Conservation (phyloP, 2,113 vertebrate genomes). For the Pelecanus crispus region DNA sequence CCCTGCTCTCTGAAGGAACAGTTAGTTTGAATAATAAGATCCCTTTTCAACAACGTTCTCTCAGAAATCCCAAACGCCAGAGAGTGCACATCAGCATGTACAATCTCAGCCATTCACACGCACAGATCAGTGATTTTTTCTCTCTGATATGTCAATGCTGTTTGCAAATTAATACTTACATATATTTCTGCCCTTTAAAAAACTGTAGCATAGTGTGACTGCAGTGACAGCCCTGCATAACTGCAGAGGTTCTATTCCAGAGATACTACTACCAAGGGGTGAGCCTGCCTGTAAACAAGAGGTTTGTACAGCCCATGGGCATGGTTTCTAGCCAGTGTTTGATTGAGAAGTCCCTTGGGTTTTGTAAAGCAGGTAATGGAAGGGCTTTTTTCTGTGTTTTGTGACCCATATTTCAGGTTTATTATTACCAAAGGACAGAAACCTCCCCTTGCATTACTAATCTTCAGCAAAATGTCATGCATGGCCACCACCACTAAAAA, state of each 20-base stretch:
- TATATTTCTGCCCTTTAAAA: neutral
- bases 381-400: neutral
- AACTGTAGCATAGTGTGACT: neutral
- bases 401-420: neutral
- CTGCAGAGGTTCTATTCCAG: neutral
- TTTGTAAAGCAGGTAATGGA: neutral
- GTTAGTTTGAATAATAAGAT: neutral
- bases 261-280: neutral
- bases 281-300: neutral
- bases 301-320: neutral
- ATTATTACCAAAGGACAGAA: neutral
- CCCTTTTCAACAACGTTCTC: neutral
- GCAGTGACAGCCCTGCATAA: neutral
- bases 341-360: neutral
- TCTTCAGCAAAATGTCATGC: neutral
- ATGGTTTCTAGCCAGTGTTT: neutral
- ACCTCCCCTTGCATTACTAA: neutral
- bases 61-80: slow-evolving; percentile 23
- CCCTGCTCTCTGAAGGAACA: neutral
- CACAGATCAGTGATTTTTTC: neutral
- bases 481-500: neutral
- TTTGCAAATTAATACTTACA: neutral
- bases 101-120: neutral
- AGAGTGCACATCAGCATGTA: neutral
- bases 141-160: neutral